These are phyloP conservation scores for Clamator glandarius DNA, from an alignment of 2,797 vertebrate species.

Conservation along the genomic window DNA sequence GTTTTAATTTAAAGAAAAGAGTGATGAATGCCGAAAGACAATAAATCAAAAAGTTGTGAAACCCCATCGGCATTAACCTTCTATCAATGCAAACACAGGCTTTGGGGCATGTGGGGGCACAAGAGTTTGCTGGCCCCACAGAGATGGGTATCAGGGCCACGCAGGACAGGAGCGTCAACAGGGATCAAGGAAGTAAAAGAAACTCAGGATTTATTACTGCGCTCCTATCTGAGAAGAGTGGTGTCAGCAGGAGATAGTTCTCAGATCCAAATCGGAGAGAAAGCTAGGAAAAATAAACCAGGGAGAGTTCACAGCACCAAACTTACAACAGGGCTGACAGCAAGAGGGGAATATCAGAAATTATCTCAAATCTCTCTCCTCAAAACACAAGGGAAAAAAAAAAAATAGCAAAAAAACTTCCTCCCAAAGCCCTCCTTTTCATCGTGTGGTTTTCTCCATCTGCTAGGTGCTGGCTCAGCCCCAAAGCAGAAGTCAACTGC, in stretches of 20 bases:
- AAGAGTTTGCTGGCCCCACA: background rate
- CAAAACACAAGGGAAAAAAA: background rate
- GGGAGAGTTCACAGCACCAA: background rate
- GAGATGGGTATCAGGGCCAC: background rate
- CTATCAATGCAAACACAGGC: slow-evolving; percentile 58
- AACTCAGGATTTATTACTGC: slow-evolving; percentile 25
- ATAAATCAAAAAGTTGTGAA: slow-evolving; percentile 82
- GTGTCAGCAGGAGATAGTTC: slow-evolving; percentile 41
- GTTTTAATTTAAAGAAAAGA: slow-evolving; percentile 86
- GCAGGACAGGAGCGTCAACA: background rate
- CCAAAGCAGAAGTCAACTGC: background rate
- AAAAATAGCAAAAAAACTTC: too few species aligned
- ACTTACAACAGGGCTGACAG: slow-evolving; percentile 32
- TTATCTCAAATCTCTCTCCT: slow-evolving; percentile 7
- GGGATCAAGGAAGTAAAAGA: background rate
- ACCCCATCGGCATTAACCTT: slow-evolving; percentile 75
- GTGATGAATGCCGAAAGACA: slow-evolving; percentile 75
- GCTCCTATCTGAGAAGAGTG: slow-evolving; percentile 37
- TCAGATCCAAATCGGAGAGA: slow-evolving; percentile 29
- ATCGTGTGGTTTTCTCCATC: background rate
- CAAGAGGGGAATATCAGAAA: background rate
- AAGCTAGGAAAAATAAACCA: background rate
- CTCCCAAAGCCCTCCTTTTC: background rate
- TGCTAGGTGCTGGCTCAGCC: background rate
- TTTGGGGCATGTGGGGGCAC: slow-evolving; percentile 26